Evolutionary conservation across 2,113 vertebrate genomes (phyloP).

Genomic region (Antigone vipio): DNA sequence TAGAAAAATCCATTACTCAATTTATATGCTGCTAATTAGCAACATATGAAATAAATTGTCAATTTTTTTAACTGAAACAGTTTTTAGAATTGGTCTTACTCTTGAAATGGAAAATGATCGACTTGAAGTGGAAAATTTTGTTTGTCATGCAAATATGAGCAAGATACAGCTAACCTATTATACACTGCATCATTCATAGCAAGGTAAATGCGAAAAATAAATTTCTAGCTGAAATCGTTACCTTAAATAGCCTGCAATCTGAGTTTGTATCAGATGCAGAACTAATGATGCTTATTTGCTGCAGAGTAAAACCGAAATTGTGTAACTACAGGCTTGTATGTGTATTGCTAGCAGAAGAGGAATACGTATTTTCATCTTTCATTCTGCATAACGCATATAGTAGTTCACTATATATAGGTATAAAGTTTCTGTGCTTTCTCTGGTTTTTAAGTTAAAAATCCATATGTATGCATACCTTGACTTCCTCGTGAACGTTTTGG

Average conservation of each 20-base stretch:
- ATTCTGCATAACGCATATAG: background rate
- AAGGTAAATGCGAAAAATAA: background rate
- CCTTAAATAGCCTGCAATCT: background rate
- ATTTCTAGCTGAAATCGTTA: background rate
- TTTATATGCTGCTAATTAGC: background rate
- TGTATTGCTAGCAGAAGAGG: background rate
- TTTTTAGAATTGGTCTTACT: background rate
- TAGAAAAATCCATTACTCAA: background rate
- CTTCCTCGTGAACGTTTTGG: background rate
- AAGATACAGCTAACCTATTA: background rate
- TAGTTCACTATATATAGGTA: background rate
- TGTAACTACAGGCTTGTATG: background rate
- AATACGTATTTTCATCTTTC: background rate
- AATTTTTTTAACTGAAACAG: background rate
- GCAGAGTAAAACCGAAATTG: background rate
- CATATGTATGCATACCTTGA: background rate
- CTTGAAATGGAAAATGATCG: background rate
- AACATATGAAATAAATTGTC: background rate
- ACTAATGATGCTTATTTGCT: conserved; percentile 5
- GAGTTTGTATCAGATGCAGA: background rate
- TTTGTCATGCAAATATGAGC: conserved; percentile 41
- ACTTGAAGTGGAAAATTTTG: background rate
- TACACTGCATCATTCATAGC: background rate
- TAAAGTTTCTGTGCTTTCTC: background rate
- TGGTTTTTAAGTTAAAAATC: background rate